These are phyloP conservation scores for Oncorhynchus masou DNA, from an alignment of 2,113 vertebrate genomes.

Conservation along the genomic window DNA sequence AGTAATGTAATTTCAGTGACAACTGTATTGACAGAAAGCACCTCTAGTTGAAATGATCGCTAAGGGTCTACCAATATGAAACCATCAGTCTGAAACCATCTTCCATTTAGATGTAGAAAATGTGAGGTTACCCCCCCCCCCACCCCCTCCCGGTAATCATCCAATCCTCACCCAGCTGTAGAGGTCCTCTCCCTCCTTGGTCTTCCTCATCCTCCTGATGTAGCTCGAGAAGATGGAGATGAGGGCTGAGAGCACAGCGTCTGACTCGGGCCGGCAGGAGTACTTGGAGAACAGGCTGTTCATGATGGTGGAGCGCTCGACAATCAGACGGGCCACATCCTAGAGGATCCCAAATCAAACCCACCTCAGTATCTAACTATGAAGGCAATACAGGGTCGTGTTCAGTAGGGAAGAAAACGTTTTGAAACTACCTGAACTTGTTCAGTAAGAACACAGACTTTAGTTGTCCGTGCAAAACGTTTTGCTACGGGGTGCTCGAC, in stretches of 20 bases:
- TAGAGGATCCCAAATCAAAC: slow-evolving; percentile 37
- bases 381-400: not conserved
- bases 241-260: slow-evolving; percentile 86
- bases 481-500: too few relatives aligned
- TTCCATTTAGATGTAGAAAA: too few relatives aligned
- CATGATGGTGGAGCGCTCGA: slow-evolving; percentile 99
- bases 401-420: not conserved
- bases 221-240: slow-evolving; percentile 90
- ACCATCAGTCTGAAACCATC: too few relatives aligned
- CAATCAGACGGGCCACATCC: slow-evolving; percentile 93
- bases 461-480: too few relatives aligned
- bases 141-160: too few relatives aligned
- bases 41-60: too few relatives aligned
- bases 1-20: not conserved
- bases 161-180: slow-evolving; percentile 88
- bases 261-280: slow-evolving; percentile 79
- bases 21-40: too few relatives aligned
- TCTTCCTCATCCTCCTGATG: slow-evolving; percentile 92
- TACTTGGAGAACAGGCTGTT: slow-evolving; percentile 92
- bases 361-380: not conserved
- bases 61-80: too few relatives aligned
- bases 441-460: not conserved
- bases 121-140: too few relatives aligned
- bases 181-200: slow-evolving; percentile 95
- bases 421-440: too few relatives aligned